Base-by-base conservation (phyloP, 2,888 invertebrate species). In the Chloroclysta siterata region DNA sequence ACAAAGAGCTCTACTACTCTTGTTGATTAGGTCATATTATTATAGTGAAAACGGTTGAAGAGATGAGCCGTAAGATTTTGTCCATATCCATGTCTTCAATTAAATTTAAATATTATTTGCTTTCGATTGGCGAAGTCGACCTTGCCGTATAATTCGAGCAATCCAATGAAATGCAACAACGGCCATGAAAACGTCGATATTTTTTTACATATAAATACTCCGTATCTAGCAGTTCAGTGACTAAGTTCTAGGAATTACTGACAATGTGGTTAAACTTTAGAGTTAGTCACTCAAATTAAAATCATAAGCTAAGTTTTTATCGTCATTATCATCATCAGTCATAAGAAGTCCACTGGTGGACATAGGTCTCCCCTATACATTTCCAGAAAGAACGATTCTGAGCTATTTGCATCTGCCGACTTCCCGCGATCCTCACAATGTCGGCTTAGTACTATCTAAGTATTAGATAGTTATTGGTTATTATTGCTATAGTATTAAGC, bases 111-210 rank as follows among this genome's bases (percentile, higher is more conserved):
- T 60, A 33, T 15, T 41, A 41, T 51, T 15, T 54, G n/a, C 41
- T 28, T 33, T 55, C 50, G 29, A 51, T 58, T 63, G 59, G 54
- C 50, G 50, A 59, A 55, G 36, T 42, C 78, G 83, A 75, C 88
- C 87, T 87, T 85, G 87, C 74, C 72, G 68, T 71, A 75, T 72
- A 79, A 77, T 77, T 78, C 79, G 79, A 80, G 75, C 75, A 71
- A 58, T 56, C 60, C 74, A 70, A 60, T 77, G 84, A 85, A 85
- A 88, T 87, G 85, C 82, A 79, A 73, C 75, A 62, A 57, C 68
- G 86, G 73, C 85, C 88, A 78, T 87, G 85, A 83, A 72, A 63
- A 65, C 71, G 65, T 70, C 65, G 69, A 68, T 72, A 65, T 74
- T 73, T 76, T 75, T 76, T 73, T 54, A 59, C 56, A 51, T 50